Evolutionary conservation across 2,797 vertebrate genomes (phyloP), one percentile per base, ranked within the genome.

Genomic region (Diplodus sargus): DNA sequence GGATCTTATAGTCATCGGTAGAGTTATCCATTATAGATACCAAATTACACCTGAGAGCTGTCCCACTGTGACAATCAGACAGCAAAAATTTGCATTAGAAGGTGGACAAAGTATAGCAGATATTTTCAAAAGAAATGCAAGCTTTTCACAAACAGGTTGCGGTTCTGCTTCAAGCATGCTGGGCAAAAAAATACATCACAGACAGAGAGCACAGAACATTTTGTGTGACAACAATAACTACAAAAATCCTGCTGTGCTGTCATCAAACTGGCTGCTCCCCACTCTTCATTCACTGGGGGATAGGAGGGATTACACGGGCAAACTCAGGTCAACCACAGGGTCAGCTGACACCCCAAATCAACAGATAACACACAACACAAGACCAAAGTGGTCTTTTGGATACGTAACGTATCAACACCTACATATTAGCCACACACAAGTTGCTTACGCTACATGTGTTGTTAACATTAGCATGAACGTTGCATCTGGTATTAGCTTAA

Each of bases 1-100:
- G 97, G 91, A 99, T 99, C 94, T 89, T 97, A 89, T 97, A 99
- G 71, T 98, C 97, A 28, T 99, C 97, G 4, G 91, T 65, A 0
- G 95, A 92, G 78, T 96, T 96, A 61, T 97, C 97, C 98, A 99
- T 99, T 82, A 74, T 90, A 66, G 43, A 18, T 18, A 52, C 47
- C 28, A 78, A 76, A 45, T 22, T 5, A 58, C 59, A 74, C 85
- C 71, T 54, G 66, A 63, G 79, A 82, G 70, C 65, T 62, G 62
- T 67, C 51, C 66, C 62, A 6, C 76, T 83, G 72, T 43, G 16
- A 53, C 71, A 15, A 78, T 49, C 18, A 79, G 3, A 71, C 15
- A 12, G 42, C n/a, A 28, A 1, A 1, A 8, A 62, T 56, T 18
- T n/a, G 18, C n/a, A 30, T 52, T 53, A 25, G 8, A 72, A 1